Evolutionary conservation across 2,113 vertebrate genomes (phyloP).

Genomic region (Camarhynchus parvulus): DNA sequence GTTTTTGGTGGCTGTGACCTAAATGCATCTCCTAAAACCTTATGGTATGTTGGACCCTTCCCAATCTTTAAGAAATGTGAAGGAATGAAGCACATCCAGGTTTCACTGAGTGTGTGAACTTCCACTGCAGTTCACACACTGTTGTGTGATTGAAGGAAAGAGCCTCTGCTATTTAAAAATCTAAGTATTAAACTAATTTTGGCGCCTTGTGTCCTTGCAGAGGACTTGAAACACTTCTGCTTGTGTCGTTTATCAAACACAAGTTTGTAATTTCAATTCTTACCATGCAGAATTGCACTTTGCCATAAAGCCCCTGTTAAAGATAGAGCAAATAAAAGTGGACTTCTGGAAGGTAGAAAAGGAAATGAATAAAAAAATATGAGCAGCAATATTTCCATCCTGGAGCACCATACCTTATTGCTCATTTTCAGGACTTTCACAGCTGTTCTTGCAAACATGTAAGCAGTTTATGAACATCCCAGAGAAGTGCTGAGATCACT

Average conservation of each 20-base stretch:
- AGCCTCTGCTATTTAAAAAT: background rate
- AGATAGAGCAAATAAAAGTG: background rate
- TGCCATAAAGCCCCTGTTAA: background rate
- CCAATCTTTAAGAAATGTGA: background rate
- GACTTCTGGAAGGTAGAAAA: background rate
- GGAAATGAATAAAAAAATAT: background rate
- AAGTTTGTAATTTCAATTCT: background rate
- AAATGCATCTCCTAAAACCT: background rate
- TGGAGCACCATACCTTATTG: background rate
- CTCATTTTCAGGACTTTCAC: conserved; percentile 40
- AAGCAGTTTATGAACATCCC: background rate
- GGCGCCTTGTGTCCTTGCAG: background rate
- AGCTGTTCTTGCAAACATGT: conserved; percentile 4
- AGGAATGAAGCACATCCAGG: rapidly evolving
- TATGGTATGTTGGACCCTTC: background rate
- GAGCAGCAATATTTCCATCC: background rate
- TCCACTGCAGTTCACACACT: background rate
- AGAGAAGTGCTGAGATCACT: background rate
- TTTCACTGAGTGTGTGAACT: background rate
- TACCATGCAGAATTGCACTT: background rate
- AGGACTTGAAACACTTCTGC: background rate
- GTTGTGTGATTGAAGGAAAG: background rate
- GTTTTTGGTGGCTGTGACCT: background rate
- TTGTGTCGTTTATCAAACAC: background rate
- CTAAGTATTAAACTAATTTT: background rate